Evolutionary conservation across 2,888 invertebrate genomes (phyloP).

Genomic region (Drosophila gaucha): DNA sequence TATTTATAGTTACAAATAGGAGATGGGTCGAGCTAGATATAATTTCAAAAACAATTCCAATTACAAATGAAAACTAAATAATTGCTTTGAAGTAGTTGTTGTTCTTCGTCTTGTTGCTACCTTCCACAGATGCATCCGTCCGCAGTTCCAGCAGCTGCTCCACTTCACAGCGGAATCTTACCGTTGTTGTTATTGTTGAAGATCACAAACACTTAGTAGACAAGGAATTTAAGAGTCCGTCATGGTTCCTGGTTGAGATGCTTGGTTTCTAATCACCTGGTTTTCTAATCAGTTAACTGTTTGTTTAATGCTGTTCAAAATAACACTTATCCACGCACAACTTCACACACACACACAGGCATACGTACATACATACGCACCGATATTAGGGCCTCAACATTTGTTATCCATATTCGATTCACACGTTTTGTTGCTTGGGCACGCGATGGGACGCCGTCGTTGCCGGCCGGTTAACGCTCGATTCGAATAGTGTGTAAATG

Average conservation of each 20-base stretch:
- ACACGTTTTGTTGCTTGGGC: slow-evolving; percentile 49
- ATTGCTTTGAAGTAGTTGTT: slow-evolving; percentile 23
- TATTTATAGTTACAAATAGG: neutral
- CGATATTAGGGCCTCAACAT: slow-evolving; percentile 19
- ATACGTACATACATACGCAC: neutral
- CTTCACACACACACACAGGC: neutral
- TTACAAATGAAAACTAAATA: slow-evolving; percentile 33
- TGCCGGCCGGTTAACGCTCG: slow-evolving; percentile 71
- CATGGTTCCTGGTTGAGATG: slow-evolving; percentile 12
- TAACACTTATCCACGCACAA: slow-evolving; percentile 55
- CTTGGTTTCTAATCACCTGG: slow-evolving; percentile 51
- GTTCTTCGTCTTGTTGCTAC: slow-evolving; percentile 3
- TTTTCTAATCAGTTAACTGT: slow-evolving; percentile 58
- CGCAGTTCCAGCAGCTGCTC: slow-evolving; percentile 26
- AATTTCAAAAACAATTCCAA: slow-evolving; percentile 28
- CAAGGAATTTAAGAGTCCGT: slow-evolving; percentile 5
- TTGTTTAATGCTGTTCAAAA: slow-evolving; percentile 68
- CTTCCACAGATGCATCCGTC: slow-evolving; percentile 2
- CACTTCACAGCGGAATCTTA: slow-evolving; percentile 29
- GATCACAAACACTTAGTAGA: slow-evolving; percentile 19
- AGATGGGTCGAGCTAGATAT: slow-evolving; percentile 7
- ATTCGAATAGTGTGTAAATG: slow-evolving; percentile 56
- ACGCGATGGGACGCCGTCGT: slow-evolving; percentile 53
- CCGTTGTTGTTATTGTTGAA: slow-evolving; percentile 16
- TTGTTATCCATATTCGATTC: slow-evolving; percentile 28